These are phyloP conservation scores for Pristionchus arcanus DNA, from an alignment of 2,888 invertebrate genomes.

Conservation along the genomic window DNA sequence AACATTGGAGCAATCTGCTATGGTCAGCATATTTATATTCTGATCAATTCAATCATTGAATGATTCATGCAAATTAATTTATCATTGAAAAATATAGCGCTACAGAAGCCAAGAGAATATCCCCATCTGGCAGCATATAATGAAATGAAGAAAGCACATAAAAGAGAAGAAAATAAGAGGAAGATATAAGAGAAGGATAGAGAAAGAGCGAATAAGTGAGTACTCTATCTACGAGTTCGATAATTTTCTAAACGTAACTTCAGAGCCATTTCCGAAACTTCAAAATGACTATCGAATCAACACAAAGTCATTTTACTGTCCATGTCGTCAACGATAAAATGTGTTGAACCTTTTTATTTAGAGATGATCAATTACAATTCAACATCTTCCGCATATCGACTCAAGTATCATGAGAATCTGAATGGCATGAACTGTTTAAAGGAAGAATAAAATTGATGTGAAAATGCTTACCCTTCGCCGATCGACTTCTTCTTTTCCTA, in stretches of 20 bases:
- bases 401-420: background rate
- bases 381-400: background rate
- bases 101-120: background rate
- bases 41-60: no score
- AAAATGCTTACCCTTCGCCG: background rate
- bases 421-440: background rate
- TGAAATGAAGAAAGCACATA: background rate
- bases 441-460: background rate
- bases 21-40: no score
- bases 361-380: background rate
- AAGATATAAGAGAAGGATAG: background rate
- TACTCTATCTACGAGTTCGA: no score
- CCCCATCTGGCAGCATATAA: background rate
- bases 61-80: no score
- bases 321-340: background rate
- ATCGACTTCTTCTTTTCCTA: background rate
- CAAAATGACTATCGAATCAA: no score
- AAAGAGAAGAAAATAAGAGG: background rate
- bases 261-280: no score
- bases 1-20: no score
- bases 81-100: background rate
- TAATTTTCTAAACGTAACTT: no score
- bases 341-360: background rate
- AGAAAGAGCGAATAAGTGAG: no score
- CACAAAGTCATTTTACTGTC: no score